Base-by-base conservation (phyloP, 2,888 invertebrate genomes). In the Tenodera sinensis region DNA sequence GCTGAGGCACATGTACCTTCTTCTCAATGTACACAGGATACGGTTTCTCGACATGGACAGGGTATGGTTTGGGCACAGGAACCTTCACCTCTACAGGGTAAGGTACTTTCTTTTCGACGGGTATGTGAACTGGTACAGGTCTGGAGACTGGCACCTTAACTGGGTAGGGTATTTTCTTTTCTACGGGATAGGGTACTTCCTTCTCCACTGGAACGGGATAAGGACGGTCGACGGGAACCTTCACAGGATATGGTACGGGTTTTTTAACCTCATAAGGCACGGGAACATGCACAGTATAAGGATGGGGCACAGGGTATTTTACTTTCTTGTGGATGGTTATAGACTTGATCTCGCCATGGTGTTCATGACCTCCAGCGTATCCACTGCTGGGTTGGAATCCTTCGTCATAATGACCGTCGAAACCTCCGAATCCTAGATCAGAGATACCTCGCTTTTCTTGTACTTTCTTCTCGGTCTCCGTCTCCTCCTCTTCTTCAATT, bases 61-160 rank as follows among this genome's bases (percentile, higher is more conserved):
- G 96, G 93, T 96, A 96, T 9, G 96, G 96, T 92, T 96, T 96
- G 91, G 96, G 95, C 91, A 96, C 95, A 25, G 96, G 95, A 84
- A 96, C 95, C 87, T 91, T 91, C 28, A 90, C 90, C 83, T 91
- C 91, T 3, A 90, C 89, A 12, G 90, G 89, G 83, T 90, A 89
- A 92, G 96, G 96, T 86, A 96, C 96, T 92, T 95, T 96, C 93
- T 96, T 97, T 91, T 96, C 95, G 47, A 97, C 96, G 1, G 95
- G 92, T 2, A 96, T 95, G 92, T 96, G 96, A 1, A 96, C 96
- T 0, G 96, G 95, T 93, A 90, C 90, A n/a, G 91, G 91, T 27
- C 90, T 90, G 28, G 91, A 91, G 8, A 97, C 96, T 89, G 96
- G 95, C 42, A 97, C 94, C 92, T 96, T 96, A 91, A 96, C 94